phyloP scores from a whole-genome alignment of 2,113 vertebrate species.

The Okapia johnstoni region DNA sequence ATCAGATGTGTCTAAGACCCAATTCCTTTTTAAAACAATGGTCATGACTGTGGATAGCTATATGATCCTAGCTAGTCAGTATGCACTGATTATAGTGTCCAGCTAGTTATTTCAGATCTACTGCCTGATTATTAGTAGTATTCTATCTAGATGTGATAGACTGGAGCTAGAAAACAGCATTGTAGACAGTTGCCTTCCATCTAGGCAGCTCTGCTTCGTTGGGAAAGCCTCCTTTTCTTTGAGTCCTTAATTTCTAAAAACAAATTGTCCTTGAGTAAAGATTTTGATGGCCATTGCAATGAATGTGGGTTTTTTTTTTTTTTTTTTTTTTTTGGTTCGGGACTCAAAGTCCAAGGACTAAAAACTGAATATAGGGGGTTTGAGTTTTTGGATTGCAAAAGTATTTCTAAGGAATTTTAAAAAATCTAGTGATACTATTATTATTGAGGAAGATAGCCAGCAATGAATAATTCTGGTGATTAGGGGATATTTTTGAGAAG shows the following conservation, averaged over 20 bases:
- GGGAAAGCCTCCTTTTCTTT: background rate
- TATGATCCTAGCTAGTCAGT: background rate
- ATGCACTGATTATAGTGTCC: background rate
- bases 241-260: background rate
- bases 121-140: background rate
- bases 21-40: background rate
- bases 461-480: background rate
- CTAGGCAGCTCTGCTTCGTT: background rate
- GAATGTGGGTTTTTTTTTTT: background rate
- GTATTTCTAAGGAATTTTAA: background rate
- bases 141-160: background rate
- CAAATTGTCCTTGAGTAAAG: background rate
- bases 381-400: background rate
- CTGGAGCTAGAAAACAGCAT: background rate
- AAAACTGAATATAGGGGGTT: background rate
- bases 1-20: background rate
- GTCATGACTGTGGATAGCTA: background rate
- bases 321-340: background rate
- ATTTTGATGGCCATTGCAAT: background rate
- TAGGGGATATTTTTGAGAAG: background rate
- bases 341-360: background rate
- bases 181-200: background rate
- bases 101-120: background rate
- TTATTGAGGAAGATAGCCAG: background rate
- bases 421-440: background rate